These are phyloP conservation scores for Hyposmocoma kahamanoa DNA, from an alignment of 1,140 invertebrate genomes.

Conservation along the genomic window DNA sequence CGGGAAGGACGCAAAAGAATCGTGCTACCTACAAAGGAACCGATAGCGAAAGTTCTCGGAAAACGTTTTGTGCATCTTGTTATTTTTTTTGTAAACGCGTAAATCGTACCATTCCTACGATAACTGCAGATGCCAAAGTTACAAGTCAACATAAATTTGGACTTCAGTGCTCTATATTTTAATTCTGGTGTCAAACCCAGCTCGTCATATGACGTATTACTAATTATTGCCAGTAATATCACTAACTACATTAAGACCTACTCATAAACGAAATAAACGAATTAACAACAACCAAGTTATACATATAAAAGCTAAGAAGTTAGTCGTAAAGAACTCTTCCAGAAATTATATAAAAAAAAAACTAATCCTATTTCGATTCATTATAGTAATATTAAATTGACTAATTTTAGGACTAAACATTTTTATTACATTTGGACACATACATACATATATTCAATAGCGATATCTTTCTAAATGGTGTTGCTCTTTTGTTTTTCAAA, in stretches of 20 bases:
- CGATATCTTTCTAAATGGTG: slow-evolving; percentile 21
- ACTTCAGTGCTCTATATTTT: too few species aligned
- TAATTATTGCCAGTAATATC: slow-evolving; percentile 27
- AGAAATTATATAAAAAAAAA: slow-evolving; percentile 45
- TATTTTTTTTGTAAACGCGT: too few species aligned
- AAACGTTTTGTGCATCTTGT: slow-evolving; percentile 27
- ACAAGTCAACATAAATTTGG: too few species aligned
- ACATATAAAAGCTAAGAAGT: slow-evolving; percentile 50
- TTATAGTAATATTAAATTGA: slow-evolving; percentile 44
- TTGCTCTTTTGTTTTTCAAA: slow-evolving; percentile 30
- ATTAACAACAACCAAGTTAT: slow-evolving; percentile 56
- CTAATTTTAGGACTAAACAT: slow-evolving; percentile 52
- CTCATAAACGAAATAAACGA: slow-evolving; percentile 44
- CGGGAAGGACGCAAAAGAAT: slow-evolving; percentile 1
- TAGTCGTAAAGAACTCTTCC: slow-evolving; percentile 34
- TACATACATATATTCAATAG: slow-evolving; percentile 29
- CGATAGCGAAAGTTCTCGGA: slow-evolving; percentile 9
- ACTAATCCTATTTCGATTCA: slow-evolving; percentile 49
- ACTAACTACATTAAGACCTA: slow-evolving; percentile 42
- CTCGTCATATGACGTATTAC: neutral
- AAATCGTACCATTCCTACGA: too few species aligned
- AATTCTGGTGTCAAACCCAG: too few species aligned
- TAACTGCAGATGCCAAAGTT: too few species aligned
- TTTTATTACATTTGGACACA: slow-evolving; percentile 46
- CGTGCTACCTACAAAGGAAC: slow-evolving; percentile 11